phyloP scores from a whole-genome alignment of 92 coral and sea anemone species.

The Porites divaricata region DNA sequence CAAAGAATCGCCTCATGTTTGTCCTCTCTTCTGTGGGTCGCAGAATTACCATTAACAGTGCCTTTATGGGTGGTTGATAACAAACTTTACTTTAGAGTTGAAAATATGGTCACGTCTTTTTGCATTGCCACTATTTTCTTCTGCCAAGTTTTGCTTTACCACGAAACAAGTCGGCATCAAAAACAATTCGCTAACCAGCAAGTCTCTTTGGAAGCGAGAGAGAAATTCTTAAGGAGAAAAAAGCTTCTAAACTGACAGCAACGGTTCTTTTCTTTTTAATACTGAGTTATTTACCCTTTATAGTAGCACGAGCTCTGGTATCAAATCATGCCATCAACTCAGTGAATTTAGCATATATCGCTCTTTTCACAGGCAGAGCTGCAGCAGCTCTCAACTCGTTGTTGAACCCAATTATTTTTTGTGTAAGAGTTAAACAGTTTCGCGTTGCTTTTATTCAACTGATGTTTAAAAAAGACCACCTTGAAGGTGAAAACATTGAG shows the following conservation, averaged over 20 bases:
- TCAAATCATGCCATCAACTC: background rate
- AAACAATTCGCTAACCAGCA: background rate
- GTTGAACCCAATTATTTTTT: background rate
- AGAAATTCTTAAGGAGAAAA: background rate
- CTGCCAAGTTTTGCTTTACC: background rate
- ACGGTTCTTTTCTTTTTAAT: background rate
- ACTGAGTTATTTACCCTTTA: background rate
- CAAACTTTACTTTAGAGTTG: background rate
- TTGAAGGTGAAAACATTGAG: background rate
- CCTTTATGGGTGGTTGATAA: background rate
- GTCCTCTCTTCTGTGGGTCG: background rate
- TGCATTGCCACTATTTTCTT: background rate
- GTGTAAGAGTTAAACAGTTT: background rate
- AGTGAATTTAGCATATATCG: background rate
- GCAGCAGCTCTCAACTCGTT: background rate
- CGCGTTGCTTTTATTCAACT: background rate
- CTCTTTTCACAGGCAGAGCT: background rate
- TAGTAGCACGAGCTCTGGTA: background rate
- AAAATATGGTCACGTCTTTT: background rate
- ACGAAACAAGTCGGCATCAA: background rate
- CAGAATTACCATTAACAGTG: background rate
- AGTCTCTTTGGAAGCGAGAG: background rate
- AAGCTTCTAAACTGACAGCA: background rate
- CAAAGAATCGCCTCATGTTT: background rate
- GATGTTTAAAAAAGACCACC: background rate